Evolutionary conservation across 2,888 invertebrate genomes (phyloP).

Genomic region (Aporophyla nigra): DNA sequence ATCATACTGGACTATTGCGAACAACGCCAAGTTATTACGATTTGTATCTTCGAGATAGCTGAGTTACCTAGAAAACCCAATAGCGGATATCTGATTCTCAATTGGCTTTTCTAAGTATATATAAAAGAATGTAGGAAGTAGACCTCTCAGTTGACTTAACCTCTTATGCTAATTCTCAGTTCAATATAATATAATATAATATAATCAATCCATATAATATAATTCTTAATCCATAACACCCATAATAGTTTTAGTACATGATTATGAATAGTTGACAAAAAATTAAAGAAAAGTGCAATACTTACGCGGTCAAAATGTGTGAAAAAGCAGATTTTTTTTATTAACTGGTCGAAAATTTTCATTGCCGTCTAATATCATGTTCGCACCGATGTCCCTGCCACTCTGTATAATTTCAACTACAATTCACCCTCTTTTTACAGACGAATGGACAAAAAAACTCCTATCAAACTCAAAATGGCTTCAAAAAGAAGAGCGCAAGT

Average conservation of each 20-base stretch:
- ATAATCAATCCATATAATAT: too few species aligned
- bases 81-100: not conserved
- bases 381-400: too few species aligned
- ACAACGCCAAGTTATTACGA: not conserved
- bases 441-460: conserved; percentile 93
- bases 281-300: too few species aligned
- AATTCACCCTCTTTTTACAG: conserved; percentile 74
- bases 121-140: not conserved
- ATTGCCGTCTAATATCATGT: too few species aligned
- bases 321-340: too few species aligned
- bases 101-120: not conserved
- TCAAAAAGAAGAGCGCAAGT: conserved; percentile 91
- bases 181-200: too few species aligned
- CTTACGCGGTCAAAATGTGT: too few species aligned
- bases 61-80: not conserved
- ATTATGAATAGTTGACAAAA: too few species aligned
- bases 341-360: too few species aligned
- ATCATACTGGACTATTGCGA: not conserved
- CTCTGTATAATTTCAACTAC: too few species aligned
- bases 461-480: conserved; percentile 93
- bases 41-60: not conserved
- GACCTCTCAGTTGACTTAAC: not conserved
- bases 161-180: not conserved
- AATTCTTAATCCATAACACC: too few species aligned
- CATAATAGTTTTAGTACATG: not conserved